phyloP scores from a whole-genome alignment of 2,888 invertebrate species.

The Copidosoma aretas region DNA sequence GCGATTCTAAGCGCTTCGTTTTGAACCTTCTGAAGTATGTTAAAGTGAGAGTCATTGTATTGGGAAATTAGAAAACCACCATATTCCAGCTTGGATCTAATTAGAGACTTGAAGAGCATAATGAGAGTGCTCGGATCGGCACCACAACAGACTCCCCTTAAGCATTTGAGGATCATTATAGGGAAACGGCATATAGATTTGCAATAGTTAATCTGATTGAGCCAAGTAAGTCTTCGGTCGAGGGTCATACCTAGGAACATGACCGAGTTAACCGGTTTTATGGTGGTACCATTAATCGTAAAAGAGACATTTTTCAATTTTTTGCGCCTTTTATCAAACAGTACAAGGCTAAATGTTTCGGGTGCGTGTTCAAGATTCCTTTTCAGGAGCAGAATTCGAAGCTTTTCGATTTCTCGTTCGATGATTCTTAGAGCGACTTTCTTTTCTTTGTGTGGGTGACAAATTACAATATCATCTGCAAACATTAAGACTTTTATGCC shows the following conservation, averaged over 20 bases:
- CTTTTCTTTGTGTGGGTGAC: no score
- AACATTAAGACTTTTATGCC: background rate
- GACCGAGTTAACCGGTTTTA: no score
- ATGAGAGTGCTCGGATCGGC: conserved; percentile 30
- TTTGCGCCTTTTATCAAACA: background rate
- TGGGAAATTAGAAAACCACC: conserved; percentile 35
- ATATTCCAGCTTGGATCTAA: conserved; percentile 39
- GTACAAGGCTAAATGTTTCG: background rate
- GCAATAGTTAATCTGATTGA: conserved; percentile 22
- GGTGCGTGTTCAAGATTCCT: background rate
- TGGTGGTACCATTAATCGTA: no score
- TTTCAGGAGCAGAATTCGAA: background rate
- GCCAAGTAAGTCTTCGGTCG: conserved; percentile 22
- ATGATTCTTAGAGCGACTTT: background rate
- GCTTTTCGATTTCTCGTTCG: background rate
- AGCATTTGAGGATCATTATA: conserved; percentile 24
- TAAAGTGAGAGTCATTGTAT: background rate
- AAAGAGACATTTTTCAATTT: no score
- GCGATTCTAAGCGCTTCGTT: conserved; percentile 22
- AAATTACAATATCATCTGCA: conserved; percentile 1
- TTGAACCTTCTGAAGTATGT: conserved; percentile 36
- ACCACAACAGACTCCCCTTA: conserved; percentile 39
- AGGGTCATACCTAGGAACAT: conserved; percentile 11
- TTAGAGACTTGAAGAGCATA: conserved; percentile 30
- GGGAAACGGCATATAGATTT: conserved; percentile 22